Evolutionary conservation across 2,797 vertebrate genomes (phyloP).

Genomic region (Pogoniulus pusillus): DNA sequence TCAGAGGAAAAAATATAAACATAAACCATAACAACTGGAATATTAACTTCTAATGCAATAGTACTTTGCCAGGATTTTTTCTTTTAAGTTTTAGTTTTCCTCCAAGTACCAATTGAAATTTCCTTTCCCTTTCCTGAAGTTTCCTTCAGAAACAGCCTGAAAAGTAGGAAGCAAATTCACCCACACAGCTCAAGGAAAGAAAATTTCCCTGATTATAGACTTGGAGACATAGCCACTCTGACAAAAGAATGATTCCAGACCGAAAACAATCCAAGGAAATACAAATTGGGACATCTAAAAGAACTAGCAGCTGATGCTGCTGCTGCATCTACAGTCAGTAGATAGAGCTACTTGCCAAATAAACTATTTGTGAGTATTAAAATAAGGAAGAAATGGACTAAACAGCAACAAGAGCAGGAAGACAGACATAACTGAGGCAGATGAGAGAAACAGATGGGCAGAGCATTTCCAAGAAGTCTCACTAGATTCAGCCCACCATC

Average conservation of each 20-base stretch:
- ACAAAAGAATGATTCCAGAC: neutral
- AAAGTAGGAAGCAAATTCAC: neutral
- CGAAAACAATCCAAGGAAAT: neutral
- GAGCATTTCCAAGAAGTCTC: conserved; percentile 29
- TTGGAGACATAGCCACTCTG: neutral
- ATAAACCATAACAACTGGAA: neutral
- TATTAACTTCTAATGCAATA: neutral
- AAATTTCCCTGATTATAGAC: neutral
- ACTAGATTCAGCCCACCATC: neutral
- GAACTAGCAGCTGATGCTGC: neutral
- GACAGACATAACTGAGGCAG: neutral
- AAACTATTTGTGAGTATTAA: neutral
- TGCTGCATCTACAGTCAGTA: neutral
- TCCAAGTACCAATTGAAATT: neutral
- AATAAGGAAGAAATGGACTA: conserved; percentile 3
- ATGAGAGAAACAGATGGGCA: conserved; percentile 40
- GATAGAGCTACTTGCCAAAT: neutral
- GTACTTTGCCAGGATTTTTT: neutral
- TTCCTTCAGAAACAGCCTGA: neutral
- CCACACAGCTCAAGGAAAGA: neutral
- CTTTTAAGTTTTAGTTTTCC: too few relatives aligned
- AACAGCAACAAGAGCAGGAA: neutral
- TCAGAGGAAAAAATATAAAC: neutral
- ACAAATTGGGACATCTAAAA: neutral
- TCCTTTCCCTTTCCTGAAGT: neutral